Base-by-base conservation (phyloP, 2,888 invertebrate genomes). In the Pristionchus fissidentatus region DNA sequence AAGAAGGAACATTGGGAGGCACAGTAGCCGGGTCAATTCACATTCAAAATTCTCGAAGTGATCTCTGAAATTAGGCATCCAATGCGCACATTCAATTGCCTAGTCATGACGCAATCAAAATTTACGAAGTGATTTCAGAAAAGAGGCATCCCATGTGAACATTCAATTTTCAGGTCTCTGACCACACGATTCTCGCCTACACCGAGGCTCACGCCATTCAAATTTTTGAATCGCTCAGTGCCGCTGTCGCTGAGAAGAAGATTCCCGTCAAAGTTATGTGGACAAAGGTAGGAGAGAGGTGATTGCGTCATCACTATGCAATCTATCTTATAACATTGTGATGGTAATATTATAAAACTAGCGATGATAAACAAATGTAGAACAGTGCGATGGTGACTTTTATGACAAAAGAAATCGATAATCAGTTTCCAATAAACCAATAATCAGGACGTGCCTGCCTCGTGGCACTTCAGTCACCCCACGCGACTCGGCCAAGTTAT, bases 201-300 rank as follows among this genome's bases (percentile, higher is more conserved):
- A 62, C 80, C 3, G 41, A 26, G 32, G 46, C 60, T 26, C 80
- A 81, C 1, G 80, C 80, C 3, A 3, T 46, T 2, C 46, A 62
- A n/a, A 46, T 81, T 62, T 81, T 32, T 46, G 62, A 60, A 7
- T 13, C 43, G 0, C 62, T 81, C 0, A 46, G 29, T 1, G n/a
- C 19, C 3, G 80, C 62, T 5, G 80, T 81, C 38, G 52, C 26
- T 19, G 80, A 81, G 62, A 62, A 62, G 62, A 60, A 81, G 22
- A 26, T 81, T 7, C 80, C 80, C 43, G 80, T 62, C 38, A 81
- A 62, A 32, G 62, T 81, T n/a, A 62, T 81, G 52, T 81, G 80
- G 80, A 80, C 57, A 1, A 80, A 80, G 80, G 80, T 80, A 7
- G 32, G 19, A 10, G 13, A 19, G 19, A 19, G 49, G 49, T 15